These are phyloP conservation scores for Ypsolopha scabrella DNA, from an alignment of 2,888 invertebrate genomes.

Conservation along the genomic window DNA sequence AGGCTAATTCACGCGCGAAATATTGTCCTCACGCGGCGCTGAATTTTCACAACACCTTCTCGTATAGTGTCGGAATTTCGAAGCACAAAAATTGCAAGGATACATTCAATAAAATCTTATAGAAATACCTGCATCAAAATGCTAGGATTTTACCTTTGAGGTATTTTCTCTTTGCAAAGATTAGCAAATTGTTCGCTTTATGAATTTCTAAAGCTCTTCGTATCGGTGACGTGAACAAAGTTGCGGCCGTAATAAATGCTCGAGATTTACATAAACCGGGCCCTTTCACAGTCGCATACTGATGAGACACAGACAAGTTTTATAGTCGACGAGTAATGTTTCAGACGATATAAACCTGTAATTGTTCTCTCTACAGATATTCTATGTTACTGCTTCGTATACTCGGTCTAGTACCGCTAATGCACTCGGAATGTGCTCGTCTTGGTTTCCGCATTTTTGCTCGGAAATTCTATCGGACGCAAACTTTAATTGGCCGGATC, in stretches of 20 bases:
- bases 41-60: conserved; percentile 33
- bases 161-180: conserved; percentile 28
- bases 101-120: not conserved
- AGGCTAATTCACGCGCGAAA: conserved; percentile 54
- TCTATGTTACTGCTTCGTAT: no score
- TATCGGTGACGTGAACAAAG: conserved; percentile 30
- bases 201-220: conserved; percentile 23
- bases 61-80: conserved; percentile 10
- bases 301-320: conserved; percentile 36
- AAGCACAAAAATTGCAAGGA: not conserved
- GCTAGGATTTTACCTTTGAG: conserved; percentile 15
- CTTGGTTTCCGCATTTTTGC: no score
- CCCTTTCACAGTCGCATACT: conserved; percentile 45
- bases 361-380: conserved; percentile 18
- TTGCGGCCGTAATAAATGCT: conserved; percentile 40
- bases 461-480: no score
- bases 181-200: conserved; percentile 39
- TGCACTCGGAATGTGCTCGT: no score
- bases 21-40: conserved; percentile 31
- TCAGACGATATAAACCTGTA: conserved; percentile 33
- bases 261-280: conserved; percentile 45
- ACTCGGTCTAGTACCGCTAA: no score
- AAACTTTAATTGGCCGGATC: no score
- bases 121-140: not conserved
- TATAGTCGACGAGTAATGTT: conserved; percentile 23